Evolutionary conservation across 2,113 vertebrate species (phyloP).

Genomic region (Dissostichus mawsoni): DNA sequence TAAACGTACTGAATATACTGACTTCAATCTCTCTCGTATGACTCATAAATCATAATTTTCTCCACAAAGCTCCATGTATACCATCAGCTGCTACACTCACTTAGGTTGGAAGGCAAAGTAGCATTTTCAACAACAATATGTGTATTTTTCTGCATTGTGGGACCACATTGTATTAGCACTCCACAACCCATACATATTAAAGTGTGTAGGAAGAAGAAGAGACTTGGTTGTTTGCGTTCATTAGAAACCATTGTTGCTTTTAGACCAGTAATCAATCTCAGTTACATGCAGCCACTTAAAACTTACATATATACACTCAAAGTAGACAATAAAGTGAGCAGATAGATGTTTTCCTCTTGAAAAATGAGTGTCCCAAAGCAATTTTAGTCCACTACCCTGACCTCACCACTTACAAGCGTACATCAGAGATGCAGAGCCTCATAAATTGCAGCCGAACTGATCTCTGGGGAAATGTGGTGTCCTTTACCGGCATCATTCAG

Average conservation of each 20-base stretch:
- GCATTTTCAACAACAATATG: conserved; percentile 24
- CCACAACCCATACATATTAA: background rate
- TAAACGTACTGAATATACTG: conserved; percentile 1
- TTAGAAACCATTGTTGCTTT: conserved; percentile 14
- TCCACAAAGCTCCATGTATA: conserved; percentile 23
- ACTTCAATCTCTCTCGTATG: conserved; percentile 21
- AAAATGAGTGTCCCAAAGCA: conserved; percentile 17
- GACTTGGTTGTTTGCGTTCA: background rate
- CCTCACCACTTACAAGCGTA: conserved; percentile 44
- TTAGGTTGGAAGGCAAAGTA: background rate
- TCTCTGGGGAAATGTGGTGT: conserved; percentile 53
- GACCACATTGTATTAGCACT: background rate
- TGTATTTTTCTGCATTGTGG: conserved; percentile 41
- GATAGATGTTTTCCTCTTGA: conserved; percentile 11
- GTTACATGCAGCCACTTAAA: conserved; percentile 26
- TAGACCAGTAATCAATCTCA: conserved; percentile 10
- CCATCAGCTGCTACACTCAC: conserved; percentile 5
- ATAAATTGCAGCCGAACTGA: conserved; percentile 53
- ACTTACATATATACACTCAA: background rate
- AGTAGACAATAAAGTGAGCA: background rate
- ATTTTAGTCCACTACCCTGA: conserved; percentile 45
- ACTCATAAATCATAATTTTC: conserved; percentile 32
- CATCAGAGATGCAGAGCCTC: conserved; percentile 36
- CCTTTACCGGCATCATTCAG: conserved; percentile 38
- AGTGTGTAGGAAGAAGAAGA: background rate